Evolutionary conservation across 2,797 vertebrate species (phyloP).

Genomic region (Arctocebus calabarensis): DNA sequence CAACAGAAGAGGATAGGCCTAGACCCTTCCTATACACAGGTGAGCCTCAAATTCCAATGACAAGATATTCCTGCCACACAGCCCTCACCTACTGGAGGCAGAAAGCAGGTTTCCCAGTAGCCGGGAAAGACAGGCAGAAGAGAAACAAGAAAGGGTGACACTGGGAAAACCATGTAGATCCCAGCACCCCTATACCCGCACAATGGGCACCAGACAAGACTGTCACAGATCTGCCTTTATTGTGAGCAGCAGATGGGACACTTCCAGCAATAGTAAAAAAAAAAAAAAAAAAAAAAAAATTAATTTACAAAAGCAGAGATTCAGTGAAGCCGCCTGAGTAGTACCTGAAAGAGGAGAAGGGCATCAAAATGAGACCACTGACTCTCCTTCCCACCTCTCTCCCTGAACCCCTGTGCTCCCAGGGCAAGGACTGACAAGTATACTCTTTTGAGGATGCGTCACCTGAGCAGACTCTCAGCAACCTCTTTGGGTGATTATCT

Average conservation of each 20-base stretch:
- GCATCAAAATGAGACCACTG: neutral
- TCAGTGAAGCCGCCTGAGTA: slow-evolving; percentile 22
- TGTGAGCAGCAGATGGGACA: slow-evolving; percentile 55
- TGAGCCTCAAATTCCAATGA: neutral
- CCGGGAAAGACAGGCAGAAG: neutral
- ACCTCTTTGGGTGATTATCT: neutral
- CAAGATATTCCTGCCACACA: neutral
- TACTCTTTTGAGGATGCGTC: neutral
- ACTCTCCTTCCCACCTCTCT: neutral
- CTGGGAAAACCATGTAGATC: neutral
- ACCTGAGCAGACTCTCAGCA: neutral
- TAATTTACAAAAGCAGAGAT: slow-evolving; percentile 84
- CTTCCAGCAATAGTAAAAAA: slow-evolving; percentile 59
- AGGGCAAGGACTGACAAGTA: neutral
- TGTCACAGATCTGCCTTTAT: slow-evolving; percentile 74
- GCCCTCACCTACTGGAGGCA: neutral
- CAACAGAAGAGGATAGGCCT: neutral
- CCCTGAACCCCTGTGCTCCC: neutral
- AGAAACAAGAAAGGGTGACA: neutral
- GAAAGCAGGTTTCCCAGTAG: neutral
- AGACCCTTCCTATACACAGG: neutral
- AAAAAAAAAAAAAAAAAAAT: slow-evolving; percentile 72
- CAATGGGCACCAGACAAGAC: neutral
- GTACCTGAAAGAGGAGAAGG: slow-evolving; percentile 56
- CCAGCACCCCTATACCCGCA: rapidly evolving